Conservation (phyloP, 2,797 vertebrate genomes). For the Oceanodroma leucorhoa region DNA sequence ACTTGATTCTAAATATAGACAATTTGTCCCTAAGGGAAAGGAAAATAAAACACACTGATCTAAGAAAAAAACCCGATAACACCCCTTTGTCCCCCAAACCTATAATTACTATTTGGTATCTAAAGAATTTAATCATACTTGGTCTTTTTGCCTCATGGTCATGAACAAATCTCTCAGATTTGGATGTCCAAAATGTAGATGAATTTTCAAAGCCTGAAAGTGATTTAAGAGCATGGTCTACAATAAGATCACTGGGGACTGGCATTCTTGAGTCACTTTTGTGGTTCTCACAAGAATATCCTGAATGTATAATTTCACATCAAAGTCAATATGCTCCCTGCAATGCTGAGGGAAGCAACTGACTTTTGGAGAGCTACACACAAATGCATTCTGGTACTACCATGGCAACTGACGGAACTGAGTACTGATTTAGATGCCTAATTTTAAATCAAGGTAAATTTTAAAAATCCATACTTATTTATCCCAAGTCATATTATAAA, state of each 20-base stretch:
- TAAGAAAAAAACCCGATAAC: background rate
- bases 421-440: background rate
- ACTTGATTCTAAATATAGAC: background rate
- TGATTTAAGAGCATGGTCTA: background rate
- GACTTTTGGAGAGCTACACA: background rate
- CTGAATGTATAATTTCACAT: background rate
- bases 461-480: background rate
- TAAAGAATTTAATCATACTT: background rate
- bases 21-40: background rate
- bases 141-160: background rate
- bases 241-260: background rate
- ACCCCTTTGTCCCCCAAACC: background rate
- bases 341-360: background rate
- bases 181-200: background rate
- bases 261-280: background rate
- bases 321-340: background rate
- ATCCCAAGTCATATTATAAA: background rate
- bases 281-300: background rate
- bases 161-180: background rate
- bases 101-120: background rate
- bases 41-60: background rate
- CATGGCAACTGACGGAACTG: background rate
- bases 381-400: background rate
- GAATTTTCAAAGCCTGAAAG: background rate
- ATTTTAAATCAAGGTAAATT: background rate